These are phyloP conservation scores for Scytalopus superciliaris DNA, from an alignment of 2,113 vertebrate species.

Conservation along the genomic window DNA sequence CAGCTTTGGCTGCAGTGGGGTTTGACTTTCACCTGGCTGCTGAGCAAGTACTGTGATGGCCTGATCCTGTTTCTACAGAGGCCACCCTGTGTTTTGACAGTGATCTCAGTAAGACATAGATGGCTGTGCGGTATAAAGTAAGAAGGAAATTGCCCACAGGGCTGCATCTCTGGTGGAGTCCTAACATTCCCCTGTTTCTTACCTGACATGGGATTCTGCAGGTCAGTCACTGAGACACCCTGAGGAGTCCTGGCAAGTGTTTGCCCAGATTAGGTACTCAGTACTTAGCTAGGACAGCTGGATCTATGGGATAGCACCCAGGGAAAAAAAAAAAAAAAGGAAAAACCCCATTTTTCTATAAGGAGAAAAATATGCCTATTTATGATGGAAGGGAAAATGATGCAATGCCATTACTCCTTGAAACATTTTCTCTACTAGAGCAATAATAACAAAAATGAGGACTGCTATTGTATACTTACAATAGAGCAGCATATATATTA, in stretches of 20 bases:
- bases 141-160: background rate
- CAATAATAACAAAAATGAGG: background rate
- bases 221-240: fast-evolving
- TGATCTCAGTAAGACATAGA: fast-evolving
- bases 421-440: fast-evolving
- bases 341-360: background rate
- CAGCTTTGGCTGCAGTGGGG: background rate
- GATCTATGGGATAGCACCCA: background rate
- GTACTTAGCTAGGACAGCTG: background rate
- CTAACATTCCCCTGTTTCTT: background rate
- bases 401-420: background rate
- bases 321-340: fast-evolving
- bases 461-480: too few species aligned
- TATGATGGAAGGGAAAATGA: background rate
- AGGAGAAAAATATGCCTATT: background rate
- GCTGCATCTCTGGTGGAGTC: background rate
- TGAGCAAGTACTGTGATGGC: background rate
- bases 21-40: background rate
- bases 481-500: background rate
- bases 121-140: background rate
- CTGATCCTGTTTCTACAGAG: background rate
- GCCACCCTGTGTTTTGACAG: background rate
- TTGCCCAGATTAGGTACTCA: background rate
- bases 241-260: background rate
- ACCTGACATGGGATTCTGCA: background rate